phyloP scores from a whole-genome alignment of 2,113 vertebrate genomes.

The Phyllostomus hastatus region DNA sequence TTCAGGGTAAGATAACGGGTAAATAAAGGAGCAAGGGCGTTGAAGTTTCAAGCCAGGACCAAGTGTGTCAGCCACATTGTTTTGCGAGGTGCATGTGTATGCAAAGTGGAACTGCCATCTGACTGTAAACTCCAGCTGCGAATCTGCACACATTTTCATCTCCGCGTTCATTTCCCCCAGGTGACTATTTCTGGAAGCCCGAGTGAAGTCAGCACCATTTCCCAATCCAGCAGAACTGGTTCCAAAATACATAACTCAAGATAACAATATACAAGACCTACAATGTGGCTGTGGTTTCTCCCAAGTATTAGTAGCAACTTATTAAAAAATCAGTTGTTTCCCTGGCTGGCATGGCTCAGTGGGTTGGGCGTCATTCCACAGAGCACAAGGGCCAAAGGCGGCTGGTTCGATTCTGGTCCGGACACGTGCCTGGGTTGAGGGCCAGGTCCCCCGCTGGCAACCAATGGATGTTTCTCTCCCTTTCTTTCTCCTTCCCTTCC shows the following conservation, averaged over 20 bases:
- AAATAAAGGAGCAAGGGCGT: background rate
- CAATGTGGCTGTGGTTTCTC: background rate
- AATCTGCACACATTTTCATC: background rate
- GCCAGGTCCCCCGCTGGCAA: too few relatives aligned
- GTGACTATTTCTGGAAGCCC: background rate
- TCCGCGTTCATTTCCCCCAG: background rate
- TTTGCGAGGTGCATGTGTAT: background rate
- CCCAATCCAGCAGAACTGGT: background rate
- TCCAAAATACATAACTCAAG: background rate
- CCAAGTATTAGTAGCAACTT: background rate
- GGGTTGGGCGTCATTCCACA: too few relatives aligned
- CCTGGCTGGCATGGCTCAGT: too few relatives aligned
- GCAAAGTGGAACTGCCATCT: background rate
- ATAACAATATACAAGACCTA: background rate
- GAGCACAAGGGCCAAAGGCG: too few relatives aligned
- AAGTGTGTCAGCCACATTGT: background rate
- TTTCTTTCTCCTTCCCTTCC: too few relatives aligned
- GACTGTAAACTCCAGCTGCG: background rate
- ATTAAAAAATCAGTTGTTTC: background rate
- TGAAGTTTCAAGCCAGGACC: background rate
- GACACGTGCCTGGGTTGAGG: too few relatives aligned
- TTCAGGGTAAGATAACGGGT: background rate
- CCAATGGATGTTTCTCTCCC: too few relatives aligned
- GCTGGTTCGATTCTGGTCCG: too few relatives aligned
- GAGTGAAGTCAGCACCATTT: background rate